phyloP scores from a whole-genome alignment of 2,888 invertebrate species.

The Noctuana brunneofusca region DNA sequence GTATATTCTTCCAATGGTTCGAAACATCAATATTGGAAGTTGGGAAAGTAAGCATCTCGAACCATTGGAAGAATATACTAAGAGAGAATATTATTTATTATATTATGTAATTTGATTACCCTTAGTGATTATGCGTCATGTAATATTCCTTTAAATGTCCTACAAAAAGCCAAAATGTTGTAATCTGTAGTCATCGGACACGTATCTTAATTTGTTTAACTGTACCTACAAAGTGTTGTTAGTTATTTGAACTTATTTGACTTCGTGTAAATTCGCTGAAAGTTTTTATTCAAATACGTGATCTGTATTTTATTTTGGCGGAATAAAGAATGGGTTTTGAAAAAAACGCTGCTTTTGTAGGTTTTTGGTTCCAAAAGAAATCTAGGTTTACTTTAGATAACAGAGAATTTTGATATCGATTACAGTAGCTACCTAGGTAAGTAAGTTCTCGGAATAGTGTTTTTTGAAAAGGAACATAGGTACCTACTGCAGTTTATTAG shows the following conservation, averaged over 20 bases:
- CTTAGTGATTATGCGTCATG: too few species aligned
- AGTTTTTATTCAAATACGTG: constrained; percentile 32
- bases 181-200: constrained; percentile 7
- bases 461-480: neutral
- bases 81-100: too few species aligned
- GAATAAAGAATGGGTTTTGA: constrained; percentile 9
- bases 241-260: constrained; percentile 29
- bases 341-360: neutral
- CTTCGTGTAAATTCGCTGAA: constrained; percentile 20
- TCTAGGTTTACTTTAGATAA: neutral
- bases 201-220: constrained; percentile 37
- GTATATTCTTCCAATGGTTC: neutral
- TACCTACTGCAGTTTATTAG: neutral
- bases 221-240: constrained; percentile 31
- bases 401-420: too few species aligned
- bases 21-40: neutral
- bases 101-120: too few species aligned
- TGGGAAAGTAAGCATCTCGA: too few species aligned
- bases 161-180: neutral
- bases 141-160: neutral
- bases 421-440: too few species aligned
- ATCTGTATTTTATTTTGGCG: constrained; percentile 1
- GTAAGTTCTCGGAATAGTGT: neutral
- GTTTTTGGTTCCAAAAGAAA: neutral
- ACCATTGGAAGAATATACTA: too few species aligned